Percentiles rank a stretch among this genome's conserved stretches.
Evolutionary conservation across 2,113 vertebrate genomes (phyloP).

Genomic region (Ophthalmolycus amberensis): DNA sequence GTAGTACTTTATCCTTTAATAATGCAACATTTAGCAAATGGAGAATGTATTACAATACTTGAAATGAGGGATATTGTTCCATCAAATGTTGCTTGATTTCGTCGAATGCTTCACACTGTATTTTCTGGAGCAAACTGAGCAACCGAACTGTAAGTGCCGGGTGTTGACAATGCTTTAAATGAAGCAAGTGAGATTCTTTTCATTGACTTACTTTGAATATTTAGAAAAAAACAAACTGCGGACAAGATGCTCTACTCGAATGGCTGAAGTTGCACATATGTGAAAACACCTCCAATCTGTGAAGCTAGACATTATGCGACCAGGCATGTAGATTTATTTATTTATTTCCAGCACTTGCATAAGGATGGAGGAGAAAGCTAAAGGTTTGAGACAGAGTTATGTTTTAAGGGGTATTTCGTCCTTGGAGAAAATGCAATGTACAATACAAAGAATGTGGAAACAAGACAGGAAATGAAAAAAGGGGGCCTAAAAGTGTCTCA

Average conservation of each 20-base stretch:
- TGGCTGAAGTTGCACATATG: conserved; percentile 8
- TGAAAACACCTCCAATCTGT: background rate
- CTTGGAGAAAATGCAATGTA: conserved; percentile 53
- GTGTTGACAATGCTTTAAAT: conserved; percentile 54
- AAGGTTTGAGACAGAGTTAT: conserved; percentile 39
- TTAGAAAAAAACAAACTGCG: conserved; percentile 25
- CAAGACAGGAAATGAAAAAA: conserved; percentile 63
- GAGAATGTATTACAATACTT: conserved; percentile 23
- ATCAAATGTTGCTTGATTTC: conserved; percentile 43
- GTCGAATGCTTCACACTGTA: conserved; percentile 17
- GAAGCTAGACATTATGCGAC: background rate
- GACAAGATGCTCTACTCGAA: conserved; percentile 7
- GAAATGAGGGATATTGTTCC: conserved; percentile 26
- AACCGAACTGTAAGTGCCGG: conserved; percentile 25
- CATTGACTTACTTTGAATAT: conserved; percentile 32
- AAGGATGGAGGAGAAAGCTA: conserved; percentile 26
- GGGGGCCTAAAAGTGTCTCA: conserved; percentile 50
- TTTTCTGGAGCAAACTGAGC: conserved; percentile 44
- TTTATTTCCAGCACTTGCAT: conserved; percentile 10
- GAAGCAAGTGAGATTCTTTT: conserved; percentile 44
- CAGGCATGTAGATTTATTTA: background rate
- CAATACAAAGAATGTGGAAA: conserved; percentile 59
- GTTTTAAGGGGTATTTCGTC: conserved; percentile 47
- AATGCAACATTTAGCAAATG: conserved; percentile 20
- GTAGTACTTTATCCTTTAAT: conserved; percentile 12